Percentiles rank a stretch among this genome's conserved stretches.
These are phyloP conservation scores for Colostygia pectinataria DNA, from an alignment of 2,888 invertebrate genomes.

Conservation along the genomic window DNA sequence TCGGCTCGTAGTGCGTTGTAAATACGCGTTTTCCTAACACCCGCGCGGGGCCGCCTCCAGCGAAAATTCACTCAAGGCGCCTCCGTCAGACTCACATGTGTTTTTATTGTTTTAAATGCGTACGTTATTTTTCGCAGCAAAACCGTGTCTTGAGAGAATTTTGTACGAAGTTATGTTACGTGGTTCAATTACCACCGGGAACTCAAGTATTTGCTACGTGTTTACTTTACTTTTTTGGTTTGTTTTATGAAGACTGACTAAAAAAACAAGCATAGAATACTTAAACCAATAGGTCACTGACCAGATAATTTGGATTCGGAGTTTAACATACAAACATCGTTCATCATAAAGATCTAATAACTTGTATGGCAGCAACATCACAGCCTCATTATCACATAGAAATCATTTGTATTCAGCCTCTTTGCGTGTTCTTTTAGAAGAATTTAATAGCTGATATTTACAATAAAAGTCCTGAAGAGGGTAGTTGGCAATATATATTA, in stretches of 20 bases:
- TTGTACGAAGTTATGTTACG: conserved; percentile 61
- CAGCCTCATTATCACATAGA: conserved; percentile 31
- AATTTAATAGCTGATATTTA: conserved; percentile 55
- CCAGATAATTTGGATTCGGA: not conserved
- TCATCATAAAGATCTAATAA: conserved; percentile 22
- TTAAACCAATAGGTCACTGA: not conserved
- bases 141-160: conserved; percentile 54
- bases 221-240: conserved; percentile 35
- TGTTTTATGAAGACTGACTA: conserved; percentile 30
- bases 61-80: conserved; percentile 71
- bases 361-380: conserved; percentile 25
- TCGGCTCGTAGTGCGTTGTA: conserved; percentile 34
- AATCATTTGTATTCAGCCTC: conserved; percentile 31
- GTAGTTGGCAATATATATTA: conserved; percentile 62
- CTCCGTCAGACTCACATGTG: conserved; percentile 63
- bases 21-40: conserved; percentile 45
- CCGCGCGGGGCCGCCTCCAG: conserved; percentile 41
- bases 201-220: conserved; percentile 41
- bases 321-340: conserved; percentile 16
- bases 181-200: conserved; percentile 59
- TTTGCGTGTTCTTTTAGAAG: conserved; percentile 39
- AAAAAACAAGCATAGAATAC: conserved; percentile 1
- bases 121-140: conserved; percentile 67
- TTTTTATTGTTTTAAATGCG: conserved; percentile 78
- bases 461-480: conserved; percentile 45